phyloP scores from a whole-genome alignment of 2,113 vertebrate species.

The Beaufortia kweichowensis region DNA sequence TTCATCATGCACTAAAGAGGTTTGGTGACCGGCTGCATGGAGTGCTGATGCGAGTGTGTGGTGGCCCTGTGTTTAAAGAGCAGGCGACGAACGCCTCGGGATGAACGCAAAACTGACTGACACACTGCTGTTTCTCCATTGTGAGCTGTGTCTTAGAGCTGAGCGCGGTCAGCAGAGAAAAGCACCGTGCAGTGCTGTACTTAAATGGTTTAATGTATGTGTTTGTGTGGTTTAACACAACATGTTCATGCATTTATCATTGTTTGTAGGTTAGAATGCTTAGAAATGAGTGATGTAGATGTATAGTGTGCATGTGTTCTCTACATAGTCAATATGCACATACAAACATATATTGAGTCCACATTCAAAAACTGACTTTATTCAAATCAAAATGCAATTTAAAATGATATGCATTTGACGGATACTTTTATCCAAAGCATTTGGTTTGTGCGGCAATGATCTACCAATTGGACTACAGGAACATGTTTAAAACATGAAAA shows the following conservation, averaged over 20 bases:
- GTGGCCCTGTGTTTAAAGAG: conserved; percentile 34
- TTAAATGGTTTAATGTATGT: not conserved
- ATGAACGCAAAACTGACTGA: conserved; percentile 24
- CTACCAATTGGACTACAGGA: too few species aligned
- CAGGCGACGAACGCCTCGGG: conserved; percentile 24
- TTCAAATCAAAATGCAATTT: too few species aligned
- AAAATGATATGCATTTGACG: too few species aligned
- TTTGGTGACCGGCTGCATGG: conserved; percentile 24
- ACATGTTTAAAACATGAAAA: too few species aligned
- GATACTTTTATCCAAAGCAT: too few species aligned
- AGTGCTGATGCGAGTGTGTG: conserved; percentile 5
- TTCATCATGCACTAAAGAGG: conserved; percentile 40
- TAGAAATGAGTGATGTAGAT: not conserved
- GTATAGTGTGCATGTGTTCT: not conserved
- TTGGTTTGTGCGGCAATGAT: too few species aligned
- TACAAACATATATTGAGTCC: not conserved
- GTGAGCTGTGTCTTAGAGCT: not conserved
- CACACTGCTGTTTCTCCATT: conserved; percentile 15
- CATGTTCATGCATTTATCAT: not conserved
- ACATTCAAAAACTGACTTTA: too few species aligned
- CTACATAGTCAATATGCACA: too few species aligned
- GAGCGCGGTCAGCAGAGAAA: conserved; percentile 10
- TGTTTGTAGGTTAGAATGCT: conserved; percentile 1
- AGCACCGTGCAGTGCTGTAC: not conserved
- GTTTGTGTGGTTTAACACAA: not conserved